Conservation (phyloP, 2,888 invertebrate genomes). For the Athripsodes cinereus region DNA sequence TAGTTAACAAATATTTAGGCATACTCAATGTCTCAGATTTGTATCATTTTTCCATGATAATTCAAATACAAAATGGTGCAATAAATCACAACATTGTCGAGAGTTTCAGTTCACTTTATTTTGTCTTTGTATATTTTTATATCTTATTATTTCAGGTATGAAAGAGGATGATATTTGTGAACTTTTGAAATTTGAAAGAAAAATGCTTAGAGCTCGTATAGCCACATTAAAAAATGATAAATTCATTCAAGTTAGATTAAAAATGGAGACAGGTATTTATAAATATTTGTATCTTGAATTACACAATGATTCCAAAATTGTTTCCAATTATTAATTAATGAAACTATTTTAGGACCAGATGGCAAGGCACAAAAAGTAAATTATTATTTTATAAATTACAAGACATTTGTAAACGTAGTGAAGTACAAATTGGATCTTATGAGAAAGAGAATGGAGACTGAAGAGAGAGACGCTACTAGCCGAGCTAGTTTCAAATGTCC, state of each 20-base stretch:
- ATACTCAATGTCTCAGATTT: too few relatives aligned
- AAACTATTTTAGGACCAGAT: constrained; percentile 54
- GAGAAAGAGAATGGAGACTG: constrained; percentile 91
- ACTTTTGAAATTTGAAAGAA: constrained; percentile 85
- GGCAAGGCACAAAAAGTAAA: constrained; percentile 94
- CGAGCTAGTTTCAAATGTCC: constrained; percentile 94
- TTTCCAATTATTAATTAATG: constrained; percentile 53
- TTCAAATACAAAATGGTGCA: not conserved
- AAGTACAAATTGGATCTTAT: constrained; percentile 96
- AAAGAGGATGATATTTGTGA: constrained; percentile 89
- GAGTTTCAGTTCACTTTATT: not conserved
- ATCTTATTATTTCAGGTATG: constrained; percentile 57
- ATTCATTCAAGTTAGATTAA: constrained; percentile 84
- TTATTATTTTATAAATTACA: constrained; percentile 96
- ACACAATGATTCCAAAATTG: too few relatives aligned
- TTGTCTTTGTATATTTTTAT: not conserved
- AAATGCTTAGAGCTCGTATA: constrained; percentile 86
- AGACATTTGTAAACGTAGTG: constrained; percentile 94
- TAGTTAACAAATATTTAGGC: too few relatives aligned
- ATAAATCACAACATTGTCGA: not conserved
- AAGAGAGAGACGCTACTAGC: constrained; percentile 91
- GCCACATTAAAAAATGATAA: constrained; percentile 84
- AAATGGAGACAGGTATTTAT: constrained; percentile 82
- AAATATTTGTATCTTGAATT: too few relatives aligned
- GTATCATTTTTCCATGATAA: not conserved